Base-by-base conservation (phyloP, 2,113 vertebrate species). In the Synchiropus splendidus region DNA sequence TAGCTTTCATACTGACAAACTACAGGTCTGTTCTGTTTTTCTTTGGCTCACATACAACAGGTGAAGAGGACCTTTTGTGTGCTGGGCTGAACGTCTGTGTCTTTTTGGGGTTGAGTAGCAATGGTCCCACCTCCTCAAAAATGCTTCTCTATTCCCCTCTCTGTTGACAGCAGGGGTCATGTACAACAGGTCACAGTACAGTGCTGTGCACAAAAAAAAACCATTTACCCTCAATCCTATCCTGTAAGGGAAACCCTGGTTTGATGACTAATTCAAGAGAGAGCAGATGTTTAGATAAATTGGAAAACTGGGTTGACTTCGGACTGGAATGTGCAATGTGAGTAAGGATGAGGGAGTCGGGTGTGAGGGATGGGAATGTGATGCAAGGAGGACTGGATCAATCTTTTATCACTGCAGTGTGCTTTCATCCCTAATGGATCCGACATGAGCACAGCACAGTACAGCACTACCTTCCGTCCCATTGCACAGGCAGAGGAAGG, bases 331-430 rank as follows among this genome's bases (percentile, higher is more conserved):
- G 39, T 9, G 46, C 18, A 32, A 45, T 38, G 48, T 36, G 39
- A 51, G 52, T 48, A 18, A 46, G 54, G 45, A 51, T 50, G 48
- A 70, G 37, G 50, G 40, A 56, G 48, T 40, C 12, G 50, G 48
- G 59, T 63, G 58, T 63, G 70, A 78, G 61, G 45, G 59, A 67
- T 62, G 54, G 35, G 67, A 66, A 66, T 47, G 63, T 64, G 67
- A 62, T 56, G 69, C 54, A 47, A 70, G 58, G 54, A 51, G 53
- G 62, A 57, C 59, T 39, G 56, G 74, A 83, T 85, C 75, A 73
- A 78, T 83, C 61, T 78, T 79, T 83, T 71, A 80, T 72, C 58
- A 69, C 72, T 44, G 68, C 61, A 57, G 64, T 60, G 54, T 54
- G 54, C 61, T 72, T 71, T 77, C 70, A 69, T 74, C 42, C 68